These are phyloP conservation scores for Ectropis crepuscularia DNA, from an alignment of 2,888 invertebrate species.

Conservation along the genomic window DNA sequence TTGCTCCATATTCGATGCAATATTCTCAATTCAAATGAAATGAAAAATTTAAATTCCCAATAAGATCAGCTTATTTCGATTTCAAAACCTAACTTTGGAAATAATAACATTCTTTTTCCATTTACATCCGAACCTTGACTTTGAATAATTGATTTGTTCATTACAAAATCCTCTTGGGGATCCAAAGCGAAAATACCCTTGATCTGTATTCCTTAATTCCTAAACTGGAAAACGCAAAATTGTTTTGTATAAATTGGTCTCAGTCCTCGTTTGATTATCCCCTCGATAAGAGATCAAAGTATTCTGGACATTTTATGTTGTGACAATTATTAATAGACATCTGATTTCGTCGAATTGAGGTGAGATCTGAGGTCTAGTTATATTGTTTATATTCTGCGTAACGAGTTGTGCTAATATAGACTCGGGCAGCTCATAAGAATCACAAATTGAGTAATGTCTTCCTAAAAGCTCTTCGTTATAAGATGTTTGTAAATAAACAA, in stretches of 20 bases:
- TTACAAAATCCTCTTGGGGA: constrained; percentile 22
- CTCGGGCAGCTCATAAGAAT: constrained; percentile 21
- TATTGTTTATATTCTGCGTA: too few species aligned
- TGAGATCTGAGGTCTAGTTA: too few species aligned
- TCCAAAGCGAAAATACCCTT: constrained; percentile 26
- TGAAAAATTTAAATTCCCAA: constrained; percentile 1
- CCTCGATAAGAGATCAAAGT: too few species aligned
- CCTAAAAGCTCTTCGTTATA: constrained; percentile 18
- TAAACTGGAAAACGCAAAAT: too few species aligned
- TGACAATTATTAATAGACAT: too few species aligned
- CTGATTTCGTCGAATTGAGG: too few species aligned
- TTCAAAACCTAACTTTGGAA: constrained; percentile 19
- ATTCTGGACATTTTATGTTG: too few species aligned
- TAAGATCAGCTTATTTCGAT: constrained; percentile 5
- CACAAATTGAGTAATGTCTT: constrained; percentile 28
- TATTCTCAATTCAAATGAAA: constrained; percentile 1
- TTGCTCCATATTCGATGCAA: background rate
- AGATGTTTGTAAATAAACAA: constrained; percentile 15
- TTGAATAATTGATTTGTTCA: constrained; percentile 36
- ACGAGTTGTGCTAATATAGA: too few species aligned
- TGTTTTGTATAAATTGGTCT: too few species aligned
- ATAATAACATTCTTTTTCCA: constrained; percentile 21
- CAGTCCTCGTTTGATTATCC: too few species aligned
- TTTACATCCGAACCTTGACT: constrained; percentile 29
- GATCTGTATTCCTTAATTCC: too few species aligned